Percentiles rank a stretch among this genome's conserved stretches.
These are phyloP conservation scores for Prochilodus magdalenae DNA, from an alignment of 2,113 vertebrate species.

Conservation along the genomic window DNA sequence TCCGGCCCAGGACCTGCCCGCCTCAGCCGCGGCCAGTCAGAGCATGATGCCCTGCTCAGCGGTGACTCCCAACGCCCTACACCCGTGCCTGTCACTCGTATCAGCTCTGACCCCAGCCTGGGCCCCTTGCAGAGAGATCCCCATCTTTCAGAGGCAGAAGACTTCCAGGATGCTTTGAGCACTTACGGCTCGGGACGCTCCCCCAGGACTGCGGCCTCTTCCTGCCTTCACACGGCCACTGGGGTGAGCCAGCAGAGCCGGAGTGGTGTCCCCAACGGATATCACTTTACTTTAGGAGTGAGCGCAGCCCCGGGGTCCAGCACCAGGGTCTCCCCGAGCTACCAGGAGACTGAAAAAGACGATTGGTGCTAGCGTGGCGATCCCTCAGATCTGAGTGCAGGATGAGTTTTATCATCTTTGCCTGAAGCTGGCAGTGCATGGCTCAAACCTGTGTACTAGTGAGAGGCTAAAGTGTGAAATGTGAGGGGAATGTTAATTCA, in stretches of 20 bases:
- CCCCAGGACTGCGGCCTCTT: constrained; percentile 79
- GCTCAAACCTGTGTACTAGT: neutral
- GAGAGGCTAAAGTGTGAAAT: neutral
- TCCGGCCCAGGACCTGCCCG: constrained; percentile 78
- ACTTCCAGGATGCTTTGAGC: constrained; percentile 91
- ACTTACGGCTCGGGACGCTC: constrained; percentile 83
- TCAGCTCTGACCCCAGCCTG: constrained; percentile 88
- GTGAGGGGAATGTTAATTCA: constrained; percentile 1
- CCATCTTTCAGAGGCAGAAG: constrained; percentile 80
- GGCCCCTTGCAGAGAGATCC: constrained; percentile 73
- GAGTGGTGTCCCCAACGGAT: constrained; percentile 89
- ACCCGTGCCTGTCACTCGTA: constrained; percentile 79
- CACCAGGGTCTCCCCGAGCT: constrained; percentile 80
- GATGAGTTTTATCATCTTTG: constrained; percentile 85
- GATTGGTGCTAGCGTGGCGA: constrained; percentile 90
- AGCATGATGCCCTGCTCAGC: constrained; percentile 85
- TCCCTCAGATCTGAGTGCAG: constrained; percentile 11
- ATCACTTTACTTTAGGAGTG: constrained; percentile 91
- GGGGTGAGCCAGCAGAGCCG: constrained; percentile 67
- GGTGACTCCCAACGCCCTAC: constrained; percentile 67
- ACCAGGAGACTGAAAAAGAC: constrained; percentile 87
- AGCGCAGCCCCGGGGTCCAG: constrained; percentile 73
- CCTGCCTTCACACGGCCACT: constrained; percentile 73
- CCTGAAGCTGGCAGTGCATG: neutral
- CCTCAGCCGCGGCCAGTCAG: constrained; percentile 88